These are phyloP conservation scores for Stichopus horrens DNA, from an alignment of 53 echinoderm and acorn worm species.

Conservation along the genomic window DNA sequence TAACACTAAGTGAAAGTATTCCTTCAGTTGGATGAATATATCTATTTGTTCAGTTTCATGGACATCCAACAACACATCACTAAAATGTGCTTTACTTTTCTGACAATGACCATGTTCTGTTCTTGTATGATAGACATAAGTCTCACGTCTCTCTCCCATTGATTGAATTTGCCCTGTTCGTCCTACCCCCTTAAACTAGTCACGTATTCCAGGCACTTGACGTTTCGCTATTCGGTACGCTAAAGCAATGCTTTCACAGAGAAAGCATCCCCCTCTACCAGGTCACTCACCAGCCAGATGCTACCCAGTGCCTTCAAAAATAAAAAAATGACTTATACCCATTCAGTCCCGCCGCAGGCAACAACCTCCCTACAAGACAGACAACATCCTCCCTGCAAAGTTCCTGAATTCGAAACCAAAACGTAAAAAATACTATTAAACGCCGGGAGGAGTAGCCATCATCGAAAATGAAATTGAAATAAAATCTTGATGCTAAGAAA, in stretches of 20 bases:
- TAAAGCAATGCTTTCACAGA: background rate
- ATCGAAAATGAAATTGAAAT: no score
- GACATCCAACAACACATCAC: conserved; percentile 12
- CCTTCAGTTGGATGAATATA: no score
- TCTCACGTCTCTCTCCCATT: conserved; percentile 11
- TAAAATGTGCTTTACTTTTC: background rate
- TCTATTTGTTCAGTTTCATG: no score
- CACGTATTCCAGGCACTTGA: conserved; percentile 19
- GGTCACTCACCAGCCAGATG: background rate
- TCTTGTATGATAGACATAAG: conserved; percentile 5
- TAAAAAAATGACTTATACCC: no score
- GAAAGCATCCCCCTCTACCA: background rate
- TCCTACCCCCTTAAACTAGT: conserved; percentile 9
- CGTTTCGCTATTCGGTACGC: background rate
- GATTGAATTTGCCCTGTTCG: background rate
- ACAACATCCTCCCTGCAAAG: no score
- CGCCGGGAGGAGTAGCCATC: no score
- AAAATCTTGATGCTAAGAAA: no score
- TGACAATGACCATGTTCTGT: background rate
- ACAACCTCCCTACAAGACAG: no score
- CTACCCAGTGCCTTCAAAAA: background rate
- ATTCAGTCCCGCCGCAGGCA: no score
- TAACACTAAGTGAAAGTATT: no score
- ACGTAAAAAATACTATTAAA: no score
- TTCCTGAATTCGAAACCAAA: no score